Percentiles rank a stretch among this genome's conserved stretches.
These are phyloP conservation scores for Aythya fuligula DNA, from an alignment of 2,797 vertebrate species.

Conservation along the genomic window DNA sequence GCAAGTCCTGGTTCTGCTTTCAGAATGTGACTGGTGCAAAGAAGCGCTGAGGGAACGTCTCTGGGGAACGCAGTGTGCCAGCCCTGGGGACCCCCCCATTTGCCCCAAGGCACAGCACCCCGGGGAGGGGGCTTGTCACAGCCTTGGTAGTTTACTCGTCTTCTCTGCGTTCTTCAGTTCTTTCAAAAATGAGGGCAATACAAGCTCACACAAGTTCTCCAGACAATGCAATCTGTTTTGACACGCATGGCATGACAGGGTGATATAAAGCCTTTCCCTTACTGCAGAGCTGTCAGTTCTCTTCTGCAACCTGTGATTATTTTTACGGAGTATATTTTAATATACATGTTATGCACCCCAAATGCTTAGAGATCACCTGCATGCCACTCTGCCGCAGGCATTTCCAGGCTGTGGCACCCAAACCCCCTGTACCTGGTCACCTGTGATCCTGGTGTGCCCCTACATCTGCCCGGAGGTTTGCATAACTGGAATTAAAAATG, in stretches of 20 bases:
- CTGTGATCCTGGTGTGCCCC: background rate
- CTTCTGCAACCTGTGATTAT: fast-evolving
- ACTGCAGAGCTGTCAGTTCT: background rate
- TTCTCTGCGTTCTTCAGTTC: background rate
- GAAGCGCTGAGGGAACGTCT: fast-evolving
- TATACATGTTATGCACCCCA: fast-evolving
- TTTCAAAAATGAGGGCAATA: background rate
- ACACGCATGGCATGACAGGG: background rate
- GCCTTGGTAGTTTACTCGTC: background rate
- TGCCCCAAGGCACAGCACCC: background rate
- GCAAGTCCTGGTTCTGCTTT: background rate
- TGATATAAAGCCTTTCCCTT: background rate
- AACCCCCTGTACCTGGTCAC: background rate
- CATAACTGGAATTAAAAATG: background rate
- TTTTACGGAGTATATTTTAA: background rate
- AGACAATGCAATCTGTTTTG: background rate
- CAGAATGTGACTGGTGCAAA: fast-evolving
- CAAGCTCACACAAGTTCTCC: background rate
- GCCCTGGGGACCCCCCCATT: background rate
- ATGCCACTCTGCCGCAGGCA: fast-evolving
- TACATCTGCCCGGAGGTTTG: fast-evolving
- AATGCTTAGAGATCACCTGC: background rate
- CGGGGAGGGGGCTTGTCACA: background rate
- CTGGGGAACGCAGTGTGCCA: background rate
- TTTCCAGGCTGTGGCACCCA: background rate